These are phyloP conservation scores for Hecatera dysodea DNA, from an alignment of 2,888 invertebrate genomes.

Conservation along the genomic window DNA sequence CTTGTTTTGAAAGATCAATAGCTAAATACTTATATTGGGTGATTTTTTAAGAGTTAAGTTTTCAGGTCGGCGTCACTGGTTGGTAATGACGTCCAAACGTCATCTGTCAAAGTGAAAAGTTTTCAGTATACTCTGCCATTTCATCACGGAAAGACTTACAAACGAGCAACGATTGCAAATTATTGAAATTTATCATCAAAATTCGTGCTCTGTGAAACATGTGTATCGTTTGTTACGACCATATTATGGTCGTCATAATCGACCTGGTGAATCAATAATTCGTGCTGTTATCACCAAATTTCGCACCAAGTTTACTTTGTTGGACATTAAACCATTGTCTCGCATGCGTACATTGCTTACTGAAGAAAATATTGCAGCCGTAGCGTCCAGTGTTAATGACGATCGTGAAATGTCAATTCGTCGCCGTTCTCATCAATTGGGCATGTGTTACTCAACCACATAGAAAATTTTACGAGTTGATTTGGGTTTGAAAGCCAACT, in stretches of 20 bases:
- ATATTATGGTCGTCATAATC: conserved; percentile 22
- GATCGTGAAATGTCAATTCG: conserved; percentile 34
- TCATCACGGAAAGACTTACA: too few species aligned
- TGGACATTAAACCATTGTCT: conserved; percentile 37
- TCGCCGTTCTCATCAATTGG: conserved; percentile 36
- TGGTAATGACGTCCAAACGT: too few species aligned
- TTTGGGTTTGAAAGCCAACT: conserved; percentile 19
- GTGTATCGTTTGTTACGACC: conserved; percentile 1
- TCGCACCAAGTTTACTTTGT: conserved; percentile 36
- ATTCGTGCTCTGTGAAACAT: conserved; percentile 1
- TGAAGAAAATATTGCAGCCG: conserved; percentile 37
- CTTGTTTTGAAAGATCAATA: too few species aligned
- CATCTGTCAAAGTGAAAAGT: too few species aligned
- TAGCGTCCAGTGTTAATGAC: conserved; percentile 19
- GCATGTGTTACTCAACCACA: conserved; percentile 16
- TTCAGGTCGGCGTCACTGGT: too few species aligned
- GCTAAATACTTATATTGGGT: too few species aligned
- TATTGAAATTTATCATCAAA: too few species aligned
- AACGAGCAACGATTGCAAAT: too few species aligned
- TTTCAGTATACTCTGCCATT: too few species aligned
- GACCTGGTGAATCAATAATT: conserved; percentile 11
- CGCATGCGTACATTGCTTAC: conserved; percentile 41
- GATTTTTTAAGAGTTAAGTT: too few species aligned
- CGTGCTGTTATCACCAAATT: conserved; percentile 29
- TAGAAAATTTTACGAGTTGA: conserved; percentile 24